phyloP scores from a whole-genome alignment of 2,888 invertebrate species.

The Drosophila kokeensis region DNA sequence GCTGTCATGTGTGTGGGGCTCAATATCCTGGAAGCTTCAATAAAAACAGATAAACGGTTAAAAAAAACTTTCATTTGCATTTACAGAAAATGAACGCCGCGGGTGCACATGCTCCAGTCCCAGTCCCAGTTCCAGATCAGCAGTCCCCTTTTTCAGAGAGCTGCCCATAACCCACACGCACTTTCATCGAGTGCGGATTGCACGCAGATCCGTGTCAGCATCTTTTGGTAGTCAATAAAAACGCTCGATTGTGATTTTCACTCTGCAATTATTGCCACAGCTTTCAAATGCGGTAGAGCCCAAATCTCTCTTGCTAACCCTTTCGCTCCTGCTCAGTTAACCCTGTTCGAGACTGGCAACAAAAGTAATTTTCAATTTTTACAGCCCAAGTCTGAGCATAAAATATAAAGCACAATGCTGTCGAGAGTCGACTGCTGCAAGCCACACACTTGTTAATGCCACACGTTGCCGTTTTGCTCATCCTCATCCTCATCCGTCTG shows the following conservation, averaged over 20 bases:
- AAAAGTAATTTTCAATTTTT: slow-evolving; percentile 78
- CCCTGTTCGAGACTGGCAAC: slow-evolving; percentile 2
- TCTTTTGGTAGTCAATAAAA: slow-evolving; percentile 59
- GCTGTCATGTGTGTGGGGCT: slow-evolving; percentile 31
- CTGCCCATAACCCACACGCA: slow-evolving; percentile 67
- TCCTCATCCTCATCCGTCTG: slow-evolving; percentile 24
- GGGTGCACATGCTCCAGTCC: slow-evolving; percentile 56
- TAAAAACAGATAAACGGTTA: slow-evolving; percentile 24
- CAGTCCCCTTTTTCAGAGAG: slow-evolving; percentile 13
- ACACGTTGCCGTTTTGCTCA: slow-evolving; percentile 45
- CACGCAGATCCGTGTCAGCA: slow-evolving; percentile 57
- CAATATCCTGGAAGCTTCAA: slow-evolving; percentile 38
- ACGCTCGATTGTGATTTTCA: slow-evolving; percentile 76
- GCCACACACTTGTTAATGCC: slow-evolving; percentile 56
- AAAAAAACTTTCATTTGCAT: slow-evolving; percentile 67
- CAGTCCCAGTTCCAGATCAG: slow-evolving; percentile 9
- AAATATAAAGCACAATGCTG: slow-evolving; percentile 58
- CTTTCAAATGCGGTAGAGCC: slow-evolving; percentile 75
- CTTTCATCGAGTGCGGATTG: slow-evolving; percentile 61
- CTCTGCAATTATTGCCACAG: slow-evolving; percentile 75
- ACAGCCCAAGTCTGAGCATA: slow-evolving; percentile 65
- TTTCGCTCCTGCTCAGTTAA: neutral
- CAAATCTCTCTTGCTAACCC: slow-evolving; percentile 10
- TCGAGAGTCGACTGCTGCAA: slow-evolving; percentile 9
- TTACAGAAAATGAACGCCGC: slow-evolving; percentile 54